These are phyloP conservation scores for Erebia epiphron DNA, from an alignment of 2,888 invertebrate genomes.

Conservation along the genomic window DNA sequence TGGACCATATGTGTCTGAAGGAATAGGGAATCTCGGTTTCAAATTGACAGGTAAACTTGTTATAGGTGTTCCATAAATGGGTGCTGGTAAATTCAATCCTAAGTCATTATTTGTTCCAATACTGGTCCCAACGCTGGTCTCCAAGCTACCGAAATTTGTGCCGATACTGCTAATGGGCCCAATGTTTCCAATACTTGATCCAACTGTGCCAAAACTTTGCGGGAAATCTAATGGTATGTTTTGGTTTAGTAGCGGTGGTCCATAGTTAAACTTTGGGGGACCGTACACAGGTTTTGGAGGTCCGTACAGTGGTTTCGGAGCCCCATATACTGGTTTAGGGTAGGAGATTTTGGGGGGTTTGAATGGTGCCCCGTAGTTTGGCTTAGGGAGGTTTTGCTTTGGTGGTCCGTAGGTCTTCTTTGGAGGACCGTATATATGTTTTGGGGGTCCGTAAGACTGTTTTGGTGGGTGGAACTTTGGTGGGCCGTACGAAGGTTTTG, in stretches of 20 bases:
- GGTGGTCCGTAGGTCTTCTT: constrained; percentile 61
- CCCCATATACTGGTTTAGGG: constrained; percentile 58
- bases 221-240: constrained; percentile 50
- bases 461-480: constrained; percentile 66
- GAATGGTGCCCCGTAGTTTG: constrained; percentile 64
- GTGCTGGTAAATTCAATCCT: constrained; percentile 66
- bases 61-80: constrained; percentile 71
- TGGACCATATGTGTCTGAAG: constrained; percentile 73
- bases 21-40: constrained; percentile 74
- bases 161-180: constrained; percentile 36
- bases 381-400: constrained; percentile 60
- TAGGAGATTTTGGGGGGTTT: constrained; percentile 59
- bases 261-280: constrained; percentile 59
- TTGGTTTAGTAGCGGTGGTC: constrained; percentile 51
- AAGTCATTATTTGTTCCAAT: constrained; percentile 55
- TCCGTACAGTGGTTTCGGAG: constrained; percentile 66
- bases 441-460: constrained; percentile 73
- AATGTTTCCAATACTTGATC: constrained; percentile 42
- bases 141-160: constrained; percentile 41
- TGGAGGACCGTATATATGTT: constrained; percentile 62
- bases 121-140: constrained; percentile 42
- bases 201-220: constrained; percentile 39
- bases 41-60: constrained; percentile 59
- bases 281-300: constrained; percentile 73
- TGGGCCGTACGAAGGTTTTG: constrained; percentile 64